A percentile compares a stretch with the other conserved stretches of the same genome.
Evolutionary conservation across 2,888 invertebrate genomes (phyloP).

Genomic region (Ferdinandea cuprea): DNA sequence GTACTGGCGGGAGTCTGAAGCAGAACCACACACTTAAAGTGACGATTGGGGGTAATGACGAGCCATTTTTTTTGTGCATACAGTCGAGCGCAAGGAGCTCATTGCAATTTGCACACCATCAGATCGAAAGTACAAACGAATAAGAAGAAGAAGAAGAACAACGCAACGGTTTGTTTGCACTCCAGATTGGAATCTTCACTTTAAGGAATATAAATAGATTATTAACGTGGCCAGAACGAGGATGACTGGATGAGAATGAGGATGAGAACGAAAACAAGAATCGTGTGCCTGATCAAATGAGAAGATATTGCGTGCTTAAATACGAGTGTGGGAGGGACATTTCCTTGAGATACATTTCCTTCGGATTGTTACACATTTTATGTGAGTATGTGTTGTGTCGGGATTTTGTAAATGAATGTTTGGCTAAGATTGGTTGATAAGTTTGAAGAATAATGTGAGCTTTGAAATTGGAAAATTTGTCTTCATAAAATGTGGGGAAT

Average conservation of each 20-base stretch:
- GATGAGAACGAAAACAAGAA: constrained; percentile 10
- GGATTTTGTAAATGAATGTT: constrained; percentile 55
- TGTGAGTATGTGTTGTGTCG: constrained; percentile 2
- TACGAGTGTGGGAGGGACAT: background rate
- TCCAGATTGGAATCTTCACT: constrained; percentile 57
- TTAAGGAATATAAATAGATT: constrained; percentile 68
- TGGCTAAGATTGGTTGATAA: constrained; percentile 40
- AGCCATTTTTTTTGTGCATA: constrained; percentile 57
- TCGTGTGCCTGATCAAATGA: constrained; percentile 7
- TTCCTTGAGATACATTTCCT: constrained; percentile 1
- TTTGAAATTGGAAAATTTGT: constrained; percentile 53
- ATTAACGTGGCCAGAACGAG: constrained; percentile 51
- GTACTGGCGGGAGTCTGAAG: background rate
- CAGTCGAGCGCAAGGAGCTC: constrained; percentile 14
- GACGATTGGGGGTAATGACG: constrained; percentile 50
- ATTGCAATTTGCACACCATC: constrained; percentile 60
- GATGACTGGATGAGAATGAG: constrained; percentile 14
- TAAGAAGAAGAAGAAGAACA: constrained; percentile 43
- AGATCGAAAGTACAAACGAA: constrained; percentile 36
- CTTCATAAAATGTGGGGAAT: constrained; percentile 53
- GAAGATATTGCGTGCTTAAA: constrained; percentile 3
- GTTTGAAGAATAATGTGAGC: constrained; percentile 27
- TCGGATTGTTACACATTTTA: background rate
- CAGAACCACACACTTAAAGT: constrained; percentile 16
- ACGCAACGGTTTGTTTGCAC: constrained; percentile 63